Evolutionary conservation across 2,113 vertebrate genomes (phyloP), one percentile per base, ranked within the genome.

Genomic region (Pseudorhombus dupliciocellatus): DNA sequence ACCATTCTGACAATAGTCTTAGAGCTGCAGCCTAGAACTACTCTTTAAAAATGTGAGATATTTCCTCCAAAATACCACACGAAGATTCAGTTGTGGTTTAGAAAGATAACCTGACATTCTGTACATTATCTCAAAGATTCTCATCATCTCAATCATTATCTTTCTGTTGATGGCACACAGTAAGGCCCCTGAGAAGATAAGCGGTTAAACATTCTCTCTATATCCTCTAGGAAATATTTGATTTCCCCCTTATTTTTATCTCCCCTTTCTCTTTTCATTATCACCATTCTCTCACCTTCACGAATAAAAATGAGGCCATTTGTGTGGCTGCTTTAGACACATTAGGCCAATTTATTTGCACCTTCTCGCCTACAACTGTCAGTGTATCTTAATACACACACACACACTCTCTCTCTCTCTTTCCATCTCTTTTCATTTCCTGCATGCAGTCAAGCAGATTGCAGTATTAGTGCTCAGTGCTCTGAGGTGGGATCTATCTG

Each of bases 271-370:
- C 6, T 21, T 20, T 11, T 22, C 50, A 52, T 52, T 12, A 22
- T 52, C 50, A 52, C 60, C n/a, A 18, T 75, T 66, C 31, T 64
- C 60, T 55, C 52, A 55, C 51, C 30, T 60, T 18, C 55, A 21
- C 30, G 37, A 55, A 75, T 46, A 26, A 77, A 64, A 55, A 50
- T 2, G 12, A 0, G 28, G 21, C 15, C 53, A 28, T 66, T 64
- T 77, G 37, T 58, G 64, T 53, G 1, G 7, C 70, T 8, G 53
- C 55, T 70, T 60, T 4, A 64, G 44, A 66, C 64, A n/a, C 62
- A 12, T 53, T 46, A 5, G 26, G 31, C 18, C 28, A 20, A 63
- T 75, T 69, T 18, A 70, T 87, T 85, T 79, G 52, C 85, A 80
- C 57, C 51, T 82, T 60, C 56, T 61, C 54, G 14, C 48, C 63